These are phyloP conservation scores for Agrypnia vestita DNA, from an alignment of 1,140 invertebrate species.

Conservation along the genomic window DNA sequence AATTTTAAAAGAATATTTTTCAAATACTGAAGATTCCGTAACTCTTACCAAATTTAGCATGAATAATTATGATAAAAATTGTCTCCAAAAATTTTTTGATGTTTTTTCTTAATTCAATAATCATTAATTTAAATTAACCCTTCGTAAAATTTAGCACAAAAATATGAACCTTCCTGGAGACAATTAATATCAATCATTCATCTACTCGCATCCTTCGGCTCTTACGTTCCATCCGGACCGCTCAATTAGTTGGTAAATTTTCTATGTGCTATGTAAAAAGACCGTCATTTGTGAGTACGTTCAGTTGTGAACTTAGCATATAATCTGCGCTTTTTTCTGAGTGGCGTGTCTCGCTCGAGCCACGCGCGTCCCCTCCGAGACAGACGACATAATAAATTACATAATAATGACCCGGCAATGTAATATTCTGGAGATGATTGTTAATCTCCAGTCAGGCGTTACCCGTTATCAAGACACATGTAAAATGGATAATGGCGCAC, in stretches of 20 bases:
- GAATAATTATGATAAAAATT: no score
- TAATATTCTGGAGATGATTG: constrained; percentile 6
- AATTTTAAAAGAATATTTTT: no score
- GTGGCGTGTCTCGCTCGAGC: background rate
- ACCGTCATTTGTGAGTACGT: background rate
- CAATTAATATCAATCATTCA: constrained; percentile 1
- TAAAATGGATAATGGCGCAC: background rate
- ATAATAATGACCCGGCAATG: background rate
- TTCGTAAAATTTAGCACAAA: background rate
- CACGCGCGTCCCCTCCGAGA: background rate
- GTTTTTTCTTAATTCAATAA: background rate
- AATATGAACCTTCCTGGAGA: background rate
- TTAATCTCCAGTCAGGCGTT: constrained; percentile 5
- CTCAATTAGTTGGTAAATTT: background rate
- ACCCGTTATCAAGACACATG: constrained; percentile 1
- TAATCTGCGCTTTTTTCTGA: background rate
- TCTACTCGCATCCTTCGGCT: background rate
- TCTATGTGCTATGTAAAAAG: background rate
- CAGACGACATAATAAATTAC: background rate
- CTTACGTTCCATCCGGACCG: background rate
- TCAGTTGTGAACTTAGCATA: background rate
- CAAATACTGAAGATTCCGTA: no score
- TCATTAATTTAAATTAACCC: background rate
- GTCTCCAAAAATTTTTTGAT: no score
- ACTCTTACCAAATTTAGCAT: no score